Evolutionary conservation across 2,888 invertebrate genomes (phyloP), one percentile per base, ranked within the genome.

Genomic region (Cataglyphis livida): DNA sequence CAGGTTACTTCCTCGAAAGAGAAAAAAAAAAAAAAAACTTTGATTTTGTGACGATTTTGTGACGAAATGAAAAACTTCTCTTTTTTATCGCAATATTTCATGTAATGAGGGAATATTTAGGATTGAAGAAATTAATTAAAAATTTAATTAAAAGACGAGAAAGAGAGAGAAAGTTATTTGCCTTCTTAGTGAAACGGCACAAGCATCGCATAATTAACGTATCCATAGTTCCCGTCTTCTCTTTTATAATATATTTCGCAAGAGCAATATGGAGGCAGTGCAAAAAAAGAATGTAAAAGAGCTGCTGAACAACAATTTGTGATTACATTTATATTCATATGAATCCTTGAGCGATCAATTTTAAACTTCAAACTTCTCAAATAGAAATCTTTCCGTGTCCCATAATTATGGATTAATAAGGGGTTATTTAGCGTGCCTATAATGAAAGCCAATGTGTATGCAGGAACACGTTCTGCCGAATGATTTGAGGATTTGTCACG

Each of bases 401-500:
- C 54, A 62, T 25, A 25, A 25, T 35, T 21, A 75, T 41, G 28
- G 3, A 5, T 38, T 61, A 54, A 76, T 76, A 65, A 64, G 54
- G 25, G 7, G 2, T n/a, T 15, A 41, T 65, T 64, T n/a, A 65
- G 25, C 28, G 38, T 38, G 65, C 38, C 65, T 65, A 51, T n/a
- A 76, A 38, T 57, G 54, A 54, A 65, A 76, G 65, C 76, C 28
- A 76, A 15, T 64, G 41, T 65, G 38, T 76, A 76, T 76, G 76
- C 76, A 38, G n/a, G 65, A 15, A 65, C 76, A 76, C 76, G 76
- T 54, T 41, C 76, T 76, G 28, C 54, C 54, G 15, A 41, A 15
- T 57, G 57, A 59, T 81, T 85, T 64, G 81, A 51, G 57, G 64
- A 64, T 57, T 74, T 54, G 79, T 84, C 82, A 83, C 84, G 84